phyloP scores from a whole-genome alignment of 2,113 vertebrate genomes.

The Anarrhichthys ocellatus region DNA sequence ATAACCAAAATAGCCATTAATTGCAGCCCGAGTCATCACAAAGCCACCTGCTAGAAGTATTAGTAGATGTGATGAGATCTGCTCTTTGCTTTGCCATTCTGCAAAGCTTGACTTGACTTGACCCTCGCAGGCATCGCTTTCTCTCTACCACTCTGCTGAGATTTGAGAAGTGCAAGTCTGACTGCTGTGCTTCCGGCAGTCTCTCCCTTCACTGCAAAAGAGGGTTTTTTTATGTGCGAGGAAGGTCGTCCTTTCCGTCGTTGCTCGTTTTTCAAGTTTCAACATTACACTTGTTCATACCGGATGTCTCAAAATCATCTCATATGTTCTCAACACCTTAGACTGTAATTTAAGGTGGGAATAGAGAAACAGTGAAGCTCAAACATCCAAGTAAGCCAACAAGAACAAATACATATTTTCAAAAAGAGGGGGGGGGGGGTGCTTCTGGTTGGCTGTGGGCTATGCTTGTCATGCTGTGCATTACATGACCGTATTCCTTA shows the following conservation, averaged over 20 bases:
- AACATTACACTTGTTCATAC: background rate
- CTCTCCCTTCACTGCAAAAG: background rate
- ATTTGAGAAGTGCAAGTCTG: background rate
- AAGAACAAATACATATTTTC: background rate
- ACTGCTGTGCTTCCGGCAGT: background rate
- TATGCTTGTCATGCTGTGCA: background rate
- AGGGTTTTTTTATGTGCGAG: accelerated
- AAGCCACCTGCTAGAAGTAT: too few relatives aligned
- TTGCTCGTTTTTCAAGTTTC: background rate
- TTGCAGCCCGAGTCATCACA: background rate
- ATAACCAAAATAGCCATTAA: too few relatives aligned
- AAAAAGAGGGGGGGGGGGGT: background rate
- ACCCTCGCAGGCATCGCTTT: background rate
- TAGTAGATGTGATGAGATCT: slow-evolving; percentile 7
- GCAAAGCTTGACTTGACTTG: slow-evolving; percentile 16
- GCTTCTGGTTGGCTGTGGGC: background rate
- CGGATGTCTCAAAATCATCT: too few relatives aligned
- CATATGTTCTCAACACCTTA: background rate
- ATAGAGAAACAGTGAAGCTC: background rate
- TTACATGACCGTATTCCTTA: background rate
- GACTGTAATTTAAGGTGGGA: background rate
- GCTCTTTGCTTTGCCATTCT: background rate
- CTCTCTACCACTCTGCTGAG: background rate
- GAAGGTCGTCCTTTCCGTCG: background rate
- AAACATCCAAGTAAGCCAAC: background rate